A percentile compares a stretch with the other conserved stretches of the same genome.
Evolutionary conservation across 2,113 vertebrate species (phyloP).

Genomic region (Gopherus flavomarginatus): DNA sequence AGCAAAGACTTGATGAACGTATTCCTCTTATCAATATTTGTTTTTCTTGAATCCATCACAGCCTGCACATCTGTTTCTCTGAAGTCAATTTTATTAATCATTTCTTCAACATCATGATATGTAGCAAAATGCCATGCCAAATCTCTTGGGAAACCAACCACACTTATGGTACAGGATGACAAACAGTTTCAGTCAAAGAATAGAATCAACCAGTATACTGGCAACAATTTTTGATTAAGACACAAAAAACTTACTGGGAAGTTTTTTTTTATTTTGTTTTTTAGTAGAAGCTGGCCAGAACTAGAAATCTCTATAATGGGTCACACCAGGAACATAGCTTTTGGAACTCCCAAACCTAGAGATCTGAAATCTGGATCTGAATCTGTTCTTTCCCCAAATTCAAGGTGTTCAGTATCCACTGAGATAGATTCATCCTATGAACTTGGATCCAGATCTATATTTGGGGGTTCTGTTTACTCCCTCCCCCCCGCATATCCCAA

Average conservation of each 20-base stretch:
- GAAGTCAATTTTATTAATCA: not conserved
- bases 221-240: not conserved
- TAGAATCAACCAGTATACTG: not conserved
- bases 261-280: not conserved
- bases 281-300: not conserved
- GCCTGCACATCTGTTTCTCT: not conserved
- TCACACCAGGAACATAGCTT: not conserved
- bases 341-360: not conserved
- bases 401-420: not conserved
- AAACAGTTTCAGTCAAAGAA: not conserved
- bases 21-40: not conserved
- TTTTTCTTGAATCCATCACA: not conserved
- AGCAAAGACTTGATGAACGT: not conserved
- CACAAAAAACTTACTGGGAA: not conserved
- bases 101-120: not conserved
- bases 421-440: not conserved
- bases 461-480: not conserved
- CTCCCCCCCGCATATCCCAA: no score
- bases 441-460: not conserved
- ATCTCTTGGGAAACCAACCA: not conserved
- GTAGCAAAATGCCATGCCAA: not conserved
- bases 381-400: not conserved
- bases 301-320: not conserved
- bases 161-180: not conserved
- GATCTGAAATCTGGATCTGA: not conserved